These are phyloP conservation scores for Orthosia gracilis DNA, from an alignment of 2,888 invertebrate genomes.

Conservation along the genomic window DNA sequence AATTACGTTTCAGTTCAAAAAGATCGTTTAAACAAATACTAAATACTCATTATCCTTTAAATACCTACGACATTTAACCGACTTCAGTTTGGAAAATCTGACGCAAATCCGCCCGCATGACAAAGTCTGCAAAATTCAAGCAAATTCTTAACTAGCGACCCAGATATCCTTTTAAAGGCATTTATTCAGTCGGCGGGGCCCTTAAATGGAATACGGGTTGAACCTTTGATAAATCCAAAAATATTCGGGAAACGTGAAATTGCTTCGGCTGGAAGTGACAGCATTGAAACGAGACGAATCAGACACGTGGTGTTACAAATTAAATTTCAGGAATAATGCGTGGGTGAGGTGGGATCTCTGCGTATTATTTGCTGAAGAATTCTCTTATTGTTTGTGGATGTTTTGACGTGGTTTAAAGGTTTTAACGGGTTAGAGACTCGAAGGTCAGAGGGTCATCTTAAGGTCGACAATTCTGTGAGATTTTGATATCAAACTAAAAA, in stretches of 20 bases:
- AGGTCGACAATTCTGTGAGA: not conserved
- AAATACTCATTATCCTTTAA: not conserved
- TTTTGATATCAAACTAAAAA: not conserved
- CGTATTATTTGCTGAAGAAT: constrained; percentile 7
- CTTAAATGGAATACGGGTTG: constrained; percentile 51
- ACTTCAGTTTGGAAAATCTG: not conserved
- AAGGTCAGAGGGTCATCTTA: not conserved
- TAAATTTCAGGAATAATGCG: constrained; percentile 50
- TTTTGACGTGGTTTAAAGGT: not conserved
- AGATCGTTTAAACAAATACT: too few species aligned
- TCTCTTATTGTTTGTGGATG: constrained; percentile 16
- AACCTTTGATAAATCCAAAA: constrained; percentile 65
- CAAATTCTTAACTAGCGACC: constrained; percentile 23
- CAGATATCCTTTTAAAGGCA: constrained; percentile 50
- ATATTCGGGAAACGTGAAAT: constrained; percentile 71
- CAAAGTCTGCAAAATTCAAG: constrained; percentile 5
- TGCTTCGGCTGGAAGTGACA: constrained; percentile 72
- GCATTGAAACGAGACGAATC: constrained; percentile 60
- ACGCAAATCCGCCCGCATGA: constrained; percentile 34
- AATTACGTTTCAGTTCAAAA: too few species aligned
- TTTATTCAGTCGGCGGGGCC: constrained; percentile 44
- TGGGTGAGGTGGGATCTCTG: constrained; percentile 22
- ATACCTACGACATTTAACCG: not conserved
- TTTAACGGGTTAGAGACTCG: not conserved
- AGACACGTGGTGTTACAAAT: constrained; percentile 62